phyloP scores from a whole-genome alignment of 1,140 invertebrate genomes.

The Procambarus virginalis region DNA sequence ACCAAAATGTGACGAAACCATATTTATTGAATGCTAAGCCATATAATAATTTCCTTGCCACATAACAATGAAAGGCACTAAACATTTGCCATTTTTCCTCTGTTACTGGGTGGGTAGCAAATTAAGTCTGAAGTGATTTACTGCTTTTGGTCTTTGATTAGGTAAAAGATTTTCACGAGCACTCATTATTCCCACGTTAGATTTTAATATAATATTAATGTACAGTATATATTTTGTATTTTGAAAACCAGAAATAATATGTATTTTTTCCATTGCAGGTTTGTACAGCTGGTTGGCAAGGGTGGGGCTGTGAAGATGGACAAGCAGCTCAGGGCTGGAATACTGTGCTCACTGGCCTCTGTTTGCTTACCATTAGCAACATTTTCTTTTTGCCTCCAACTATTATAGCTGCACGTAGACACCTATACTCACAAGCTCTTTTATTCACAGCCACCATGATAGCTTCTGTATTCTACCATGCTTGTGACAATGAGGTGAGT shows the following conservation, averaged over 20 bases:
- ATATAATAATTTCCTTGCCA: no score
- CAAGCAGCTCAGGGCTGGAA: conserved; percentile 81
- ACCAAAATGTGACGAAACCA: no score
- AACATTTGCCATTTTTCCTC: no score
- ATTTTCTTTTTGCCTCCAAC: conserved; percentile 87
- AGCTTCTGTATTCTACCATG: conserved; percentile 87
- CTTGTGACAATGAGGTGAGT: conserved; percentile 76
- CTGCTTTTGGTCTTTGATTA: no score
- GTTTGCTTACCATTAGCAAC: conserved; percentile 90
- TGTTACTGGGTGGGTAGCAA: no score
- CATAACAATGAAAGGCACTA: no score
- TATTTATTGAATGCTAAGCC: no score
- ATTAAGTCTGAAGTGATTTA: no score
- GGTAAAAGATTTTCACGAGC: no score
- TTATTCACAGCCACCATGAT: conserved; percentile 89
- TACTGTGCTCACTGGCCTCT: conserved; percentile 80
- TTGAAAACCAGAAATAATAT: neutral
- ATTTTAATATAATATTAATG: no score
- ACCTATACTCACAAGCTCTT: conserved; percentile 86
- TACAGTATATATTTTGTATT: no score
- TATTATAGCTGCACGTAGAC: conserved; percentile 82
- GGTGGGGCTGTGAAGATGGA: conserved; percentile 88
- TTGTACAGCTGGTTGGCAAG: conserved; percentile 53
- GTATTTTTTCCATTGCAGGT: conserved; percentile 9
- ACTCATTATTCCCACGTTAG: no score